phyloP scores from a whole-genome alignment of 2,113 vertebrate species.

The Gymnarchus niloticus region DNA sequence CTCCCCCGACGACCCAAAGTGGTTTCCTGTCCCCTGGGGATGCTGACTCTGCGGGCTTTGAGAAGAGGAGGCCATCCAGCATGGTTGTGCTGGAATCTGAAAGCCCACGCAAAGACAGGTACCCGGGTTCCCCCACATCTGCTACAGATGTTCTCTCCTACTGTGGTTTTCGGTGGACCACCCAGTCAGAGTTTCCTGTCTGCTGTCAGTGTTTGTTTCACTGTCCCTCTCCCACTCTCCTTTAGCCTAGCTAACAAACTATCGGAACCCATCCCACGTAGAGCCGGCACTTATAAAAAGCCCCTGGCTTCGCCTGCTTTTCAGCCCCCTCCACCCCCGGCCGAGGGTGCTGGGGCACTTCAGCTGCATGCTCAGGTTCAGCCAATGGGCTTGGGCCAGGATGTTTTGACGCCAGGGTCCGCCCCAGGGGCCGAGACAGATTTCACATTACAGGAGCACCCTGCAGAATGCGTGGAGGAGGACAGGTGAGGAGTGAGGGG shows the following conservation, averaged over 20 bases:
- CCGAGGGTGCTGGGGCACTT: conserved; percentile 58
- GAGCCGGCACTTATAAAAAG: conserved; percentile 81
- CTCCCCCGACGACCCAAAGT: conserved; percentile 61
- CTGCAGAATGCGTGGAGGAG: conserved; percentile 67
- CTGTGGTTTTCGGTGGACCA: too few relatives aligned
- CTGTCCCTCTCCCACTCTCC: conserved; percentile 53
- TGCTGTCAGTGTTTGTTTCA: too few relatives aligned
- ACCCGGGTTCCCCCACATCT: conserved; percentile 32
- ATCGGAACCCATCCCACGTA: conserved; percentile 75
- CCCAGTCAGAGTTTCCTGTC: too few relatives aligned
- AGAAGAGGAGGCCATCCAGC: conserved; percentile 82
- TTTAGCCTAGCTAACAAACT: conserved; percentile 82
- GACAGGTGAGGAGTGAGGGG: conserved; percentile 79
- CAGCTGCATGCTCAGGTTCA: conserved; percentile 54
- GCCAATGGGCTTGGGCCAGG: conserved; percentile 55
- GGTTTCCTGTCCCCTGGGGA: conserved; percentile 63
- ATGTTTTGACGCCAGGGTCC: conserved; percentile 60
- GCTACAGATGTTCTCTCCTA: too few relatives aligned
- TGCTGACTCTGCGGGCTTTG: conserved; percentile 67
- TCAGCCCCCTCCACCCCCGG: conserved; percentile 80
- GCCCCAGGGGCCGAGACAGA: conserved; percentile 52
- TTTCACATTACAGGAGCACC: conserved; percentile 62
- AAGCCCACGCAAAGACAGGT: conserved; percentile 88
- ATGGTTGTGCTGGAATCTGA: conserved; percentile 78
- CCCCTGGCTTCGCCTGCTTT: conserved; percentile 80